Conservation (phyloP, 2,113 vertebrate species). For the Otocyon megalotis region DNA sequence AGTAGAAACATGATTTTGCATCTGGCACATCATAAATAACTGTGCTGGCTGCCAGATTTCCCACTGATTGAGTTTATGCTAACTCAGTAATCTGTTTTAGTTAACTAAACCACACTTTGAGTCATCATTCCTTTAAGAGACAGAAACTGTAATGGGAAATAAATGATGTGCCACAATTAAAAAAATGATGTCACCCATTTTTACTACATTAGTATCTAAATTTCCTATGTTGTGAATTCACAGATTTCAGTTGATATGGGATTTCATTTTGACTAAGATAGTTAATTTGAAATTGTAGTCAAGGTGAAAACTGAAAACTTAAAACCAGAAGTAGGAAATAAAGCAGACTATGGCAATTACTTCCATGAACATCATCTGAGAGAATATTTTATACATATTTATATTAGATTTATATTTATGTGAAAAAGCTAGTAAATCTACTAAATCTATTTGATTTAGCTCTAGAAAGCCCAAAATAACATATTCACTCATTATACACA, state of each 20-base stretch:
- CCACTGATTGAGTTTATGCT: conserved; percentile 74
- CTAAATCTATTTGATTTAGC: neutral
- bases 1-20: conserved; percentile 52
- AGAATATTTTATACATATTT: neutral
- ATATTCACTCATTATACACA: neutral
- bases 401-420: neutral
- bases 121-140: neutral
- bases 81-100: conserved; percentile 66
- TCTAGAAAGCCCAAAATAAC: neutral
- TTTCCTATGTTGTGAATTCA: neutral
- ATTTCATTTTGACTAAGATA: conserved; percentile 32
- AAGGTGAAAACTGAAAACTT: neutral
- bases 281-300: conserved; percentile 41
- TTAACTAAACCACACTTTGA: conserved; percentile 56
- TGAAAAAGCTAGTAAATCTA: neutral
- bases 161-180: conserved; percentile 39
- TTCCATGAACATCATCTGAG: conserved; percentile 39
- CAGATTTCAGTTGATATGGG: neutral
- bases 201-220: neutral
- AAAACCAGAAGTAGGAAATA: conserved; percentile 49
- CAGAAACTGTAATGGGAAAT: neutral
- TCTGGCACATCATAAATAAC: conserved; percentile 70
- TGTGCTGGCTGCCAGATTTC: conserved; percentile 45
- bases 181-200: neutral
- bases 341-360: conserved; percentile 32